Conservation (phyloP, 2,888 invertebrate genomes). For the Eugnorisma glareosa region DNA sequence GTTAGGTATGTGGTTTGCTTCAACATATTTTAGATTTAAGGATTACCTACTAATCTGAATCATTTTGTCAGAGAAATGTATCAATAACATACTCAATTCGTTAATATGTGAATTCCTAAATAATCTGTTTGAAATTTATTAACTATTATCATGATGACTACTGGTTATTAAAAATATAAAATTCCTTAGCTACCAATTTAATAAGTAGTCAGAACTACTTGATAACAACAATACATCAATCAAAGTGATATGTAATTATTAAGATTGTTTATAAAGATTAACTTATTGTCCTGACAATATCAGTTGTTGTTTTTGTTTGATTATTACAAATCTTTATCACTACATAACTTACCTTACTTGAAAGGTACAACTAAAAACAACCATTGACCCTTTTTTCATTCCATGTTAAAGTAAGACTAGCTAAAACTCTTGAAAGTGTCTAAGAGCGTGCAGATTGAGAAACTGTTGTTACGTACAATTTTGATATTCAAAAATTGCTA, state of each 20-base stretch:
- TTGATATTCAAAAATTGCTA: neutral
- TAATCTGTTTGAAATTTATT: conserved; percentile 12
- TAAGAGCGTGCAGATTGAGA: neutral
- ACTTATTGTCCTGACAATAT: neutral
- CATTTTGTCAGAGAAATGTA: neutral
- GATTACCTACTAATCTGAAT: neutral
- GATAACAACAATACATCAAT: conserved; percentile 16
- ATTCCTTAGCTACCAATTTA: conserved; percentile 3
- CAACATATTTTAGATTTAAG: neutral
- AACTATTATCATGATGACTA: neutral
- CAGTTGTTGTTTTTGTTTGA: neutral
- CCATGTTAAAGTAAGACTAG: neutral
- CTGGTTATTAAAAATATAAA: neutral
- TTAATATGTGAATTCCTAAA: conserved; percentile 7
- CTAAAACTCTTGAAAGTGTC: neutral
- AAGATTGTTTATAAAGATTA: conserved; percentile 21
- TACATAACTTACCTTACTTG: neutral
- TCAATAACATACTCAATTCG: neutral
- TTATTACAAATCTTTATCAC: neutral
- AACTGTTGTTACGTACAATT: neutral
- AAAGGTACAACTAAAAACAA: neutral
- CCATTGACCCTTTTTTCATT: neutral
- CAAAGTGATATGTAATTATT: conserved; percentile 1
- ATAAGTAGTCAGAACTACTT: neutral
- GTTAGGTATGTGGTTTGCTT: neutral